These are phyloP conservation scores for Hypomecis atomaria DNA, from an alignment of 2,888 invertebrate species.

Conservation along the genomic window DNA sequence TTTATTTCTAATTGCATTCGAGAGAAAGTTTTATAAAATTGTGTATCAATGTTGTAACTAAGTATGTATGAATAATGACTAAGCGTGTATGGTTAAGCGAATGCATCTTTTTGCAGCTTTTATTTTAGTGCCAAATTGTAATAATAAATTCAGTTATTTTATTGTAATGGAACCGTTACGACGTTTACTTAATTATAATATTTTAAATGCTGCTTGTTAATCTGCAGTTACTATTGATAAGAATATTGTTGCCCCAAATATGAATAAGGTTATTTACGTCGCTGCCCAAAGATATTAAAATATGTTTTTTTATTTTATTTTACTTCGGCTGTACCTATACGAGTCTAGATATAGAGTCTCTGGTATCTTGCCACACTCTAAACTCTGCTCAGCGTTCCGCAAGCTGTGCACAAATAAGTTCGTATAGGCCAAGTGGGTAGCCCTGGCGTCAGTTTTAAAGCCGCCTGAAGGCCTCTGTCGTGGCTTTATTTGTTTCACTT, in stretches of 20 bases:
- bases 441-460: too few species aligned
- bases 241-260: conserved; percentile 5
- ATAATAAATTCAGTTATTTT: not conserved
- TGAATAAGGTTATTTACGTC: not conserved
- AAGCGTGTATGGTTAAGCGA: not conserved
- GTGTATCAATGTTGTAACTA: conserved; percentile 6
- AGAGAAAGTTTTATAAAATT: conserved; percentile 3
- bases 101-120: conserved; percentile 22
- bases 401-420: too few species aligned
- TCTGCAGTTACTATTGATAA: not conserved
- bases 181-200: not conserved
- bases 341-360: too few species aligned
- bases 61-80: too few species aligned
- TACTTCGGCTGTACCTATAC: not conserved
- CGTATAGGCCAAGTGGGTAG: too few species aligned
- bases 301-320: not conserved
- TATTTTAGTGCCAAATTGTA: conserved; percentile 19
- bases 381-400: too few species aligned
- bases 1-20: conserved; percentile 24
- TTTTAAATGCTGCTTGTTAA: not conserved
- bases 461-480: too few species aligned
- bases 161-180: not conserved
- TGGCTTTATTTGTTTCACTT: too few species aligned
- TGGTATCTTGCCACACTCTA: too few species aligned
- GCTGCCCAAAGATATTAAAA: too few species aligned